Evolutionary conservation across 2,888 invertebrate genomes (phyloP).

Genomic region (Macrostomum cliftonense): DNA sequence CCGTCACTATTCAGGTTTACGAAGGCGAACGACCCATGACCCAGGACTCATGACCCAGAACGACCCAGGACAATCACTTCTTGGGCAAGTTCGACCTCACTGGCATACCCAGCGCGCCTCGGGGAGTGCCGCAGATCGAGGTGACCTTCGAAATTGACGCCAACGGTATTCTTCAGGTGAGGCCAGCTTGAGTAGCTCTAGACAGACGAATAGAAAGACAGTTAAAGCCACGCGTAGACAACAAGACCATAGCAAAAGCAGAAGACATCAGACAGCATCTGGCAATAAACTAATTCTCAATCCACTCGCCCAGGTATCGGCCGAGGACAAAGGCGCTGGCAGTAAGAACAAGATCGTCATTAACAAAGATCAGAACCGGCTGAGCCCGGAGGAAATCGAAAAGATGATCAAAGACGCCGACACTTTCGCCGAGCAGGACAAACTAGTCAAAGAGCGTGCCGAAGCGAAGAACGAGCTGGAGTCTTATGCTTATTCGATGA

Average conservation of each 20-base stretch:
- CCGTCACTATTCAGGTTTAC: conserved; percentile 83
- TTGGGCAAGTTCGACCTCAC: conserved; percentile 93
- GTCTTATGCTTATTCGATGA: conserved; percentile 76
- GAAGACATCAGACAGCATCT: too few relatives aligned
- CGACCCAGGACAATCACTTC: conserved; percentile 96
- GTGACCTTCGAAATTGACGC: conserved; percentile 9
- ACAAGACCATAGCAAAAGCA: too few relatives aligned
- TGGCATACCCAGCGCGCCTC: conserved; percentile 63
- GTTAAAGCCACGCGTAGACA: too few relatives aligned
- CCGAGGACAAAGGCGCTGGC: conserved; percentile 96
- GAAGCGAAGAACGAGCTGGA: conserved; percentile 91
- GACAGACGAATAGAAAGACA: conserved; percentile 60
- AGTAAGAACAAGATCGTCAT: conserved; percentile 96
- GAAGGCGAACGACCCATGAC: conserved; percentile 99
- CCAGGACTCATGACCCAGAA: too few relatives aligned
- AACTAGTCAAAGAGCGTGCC: conserved; percentile 60
- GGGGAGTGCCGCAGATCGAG: conserved; percentile 40
- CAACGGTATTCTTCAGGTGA: conserved; percentile 26
- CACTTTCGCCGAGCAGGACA: conserved; percentile 94
- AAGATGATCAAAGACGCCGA: conserved; percentile 97
- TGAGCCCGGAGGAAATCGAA: conserved; percentile 96
- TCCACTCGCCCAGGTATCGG: conserved; percentile 53
- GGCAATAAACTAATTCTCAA: conserved; percentile 1
- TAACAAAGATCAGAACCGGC: conserved; percentile 86
- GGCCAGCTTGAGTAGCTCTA: conserved; percentile 95